Conservation (phyloP, 2,113 vertebrate genomes). For the Cyphomyrus plagiostoma region DNA sequence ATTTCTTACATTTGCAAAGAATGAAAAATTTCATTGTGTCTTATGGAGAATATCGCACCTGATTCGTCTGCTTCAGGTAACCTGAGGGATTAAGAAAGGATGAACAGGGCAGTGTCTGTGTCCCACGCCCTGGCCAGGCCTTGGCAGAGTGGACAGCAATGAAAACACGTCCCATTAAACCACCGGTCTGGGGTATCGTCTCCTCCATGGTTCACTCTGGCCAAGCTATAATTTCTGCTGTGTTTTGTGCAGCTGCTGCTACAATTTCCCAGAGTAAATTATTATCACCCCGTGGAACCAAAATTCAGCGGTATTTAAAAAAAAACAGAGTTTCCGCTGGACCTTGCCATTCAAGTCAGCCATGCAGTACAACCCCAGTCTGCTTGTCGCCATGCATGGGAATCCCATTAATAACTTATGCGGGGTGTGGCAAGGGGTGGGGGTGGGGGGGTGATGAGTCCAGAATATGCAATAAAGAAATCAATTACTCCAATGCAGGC, state of each 20-base stretch:
- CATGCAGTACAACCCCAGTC: background rate
- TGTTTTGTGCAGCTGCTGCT: background rate
- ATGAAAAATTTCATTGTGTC: background rate
- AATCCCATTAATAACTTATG: conserved; percentile 26
- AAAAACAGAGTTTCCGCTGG: background rate
- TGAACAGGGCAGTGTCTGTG: background rate
- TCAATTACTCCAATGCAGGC: conserved; percentile 27
- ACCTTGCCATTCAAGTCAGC: background rate
- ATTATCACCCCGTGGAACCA: background rate
- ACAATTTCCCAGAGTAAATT: conserved; percentile 2
- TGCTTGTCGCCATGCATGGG: background rate
- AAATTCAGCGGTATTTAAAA: background rate
- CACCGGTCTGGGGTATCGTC: background rate
- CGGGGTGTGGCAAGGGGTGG: conserved; percentile 8
- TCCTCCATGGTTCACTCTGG: background rate
- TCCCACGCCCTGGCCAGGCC: background rate
- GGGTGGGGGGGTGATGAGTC: background rate
- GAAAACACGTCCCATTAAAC: background rate
- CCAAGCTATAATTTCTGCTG: conserved; percentile 8
- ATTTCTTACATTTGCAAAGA: background rate
- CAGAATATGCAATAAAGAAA: conserved; percentile 22
- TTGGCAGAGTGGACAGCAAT: background rate
- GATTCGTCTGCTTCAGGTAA: background rate
- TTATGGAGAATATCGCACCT: background rate
- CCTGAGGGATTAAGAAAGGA: background rate